A percentile compares a stretch with the other conserved stretches of the same genome.
Conservation (phyloP, 53 echinoderm and acorn worm species). For the Echinarachnius parma region DNA sequence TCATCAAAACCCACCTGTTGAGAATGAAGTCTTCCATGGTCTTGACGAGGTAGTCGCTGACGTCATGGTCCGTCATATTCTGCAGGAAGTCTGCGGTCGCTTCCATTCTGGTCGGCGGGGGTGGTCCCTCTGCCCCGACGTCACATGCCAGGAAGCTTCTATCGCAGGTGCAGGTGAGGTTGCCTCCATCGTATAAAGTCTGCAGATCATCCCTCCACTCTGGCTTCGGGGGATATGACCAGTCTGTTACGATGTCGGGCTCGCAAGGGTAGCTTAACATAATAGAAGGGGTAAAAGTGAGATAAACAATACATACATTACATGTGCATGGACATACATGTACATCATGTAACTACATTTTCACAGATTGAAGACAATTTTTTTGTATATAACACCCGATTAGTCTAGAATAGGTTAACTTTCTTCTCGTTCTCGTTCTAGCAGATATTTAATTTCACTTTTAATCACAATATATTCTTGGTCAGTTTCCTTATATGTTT, state of each 20-base stretch:
- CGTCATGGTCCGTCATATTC: slow-evolving; percentile 63
- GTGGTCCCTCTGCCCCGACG: slow-evolving; percentile 79
- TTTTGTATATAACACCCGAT: too few species aligned
- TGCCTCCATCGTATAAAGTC: slow-evolving; percentile 33
- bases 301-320: too few species aligned
- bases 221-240: slow-evolving; percentile 33
- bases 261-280: slow-evolving; percentile 44
- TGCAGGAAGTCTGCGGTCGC: slow-evolving; percentile 71
- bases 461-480: too few species aligned
- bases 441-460: too few species aligned
- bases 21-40: slow-evolving; percentile 82
- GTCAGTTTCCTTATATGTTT: too few species aligned
- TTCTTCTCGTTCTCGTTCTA: too few species aligned
- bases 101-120: slow-evolving; percentile 54
- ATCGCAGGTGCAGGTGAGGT: slow-evolving; percentile 63
- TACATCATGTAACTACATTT: too few species aligned
- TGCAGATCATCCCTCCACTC: slow-evolving; percentile 29
- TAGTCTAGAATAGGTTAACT: too few species aligned
- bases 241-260: slow-evolving; percentile 32
- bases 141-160: slow-evolving; percentile 70
- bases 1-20: slow-evolving; percentile 62
- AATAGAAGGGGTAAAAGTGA: background rate
- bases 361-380: too few species aligned
- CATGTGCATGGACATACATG: too few species aligned
- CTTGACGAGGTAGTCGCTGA: slow-evolving; percentile 77